Evolutionary conservation across 2,888 invertebrate genomes (phyloP).

Genomic region (Mycogona germanica): DNA sequence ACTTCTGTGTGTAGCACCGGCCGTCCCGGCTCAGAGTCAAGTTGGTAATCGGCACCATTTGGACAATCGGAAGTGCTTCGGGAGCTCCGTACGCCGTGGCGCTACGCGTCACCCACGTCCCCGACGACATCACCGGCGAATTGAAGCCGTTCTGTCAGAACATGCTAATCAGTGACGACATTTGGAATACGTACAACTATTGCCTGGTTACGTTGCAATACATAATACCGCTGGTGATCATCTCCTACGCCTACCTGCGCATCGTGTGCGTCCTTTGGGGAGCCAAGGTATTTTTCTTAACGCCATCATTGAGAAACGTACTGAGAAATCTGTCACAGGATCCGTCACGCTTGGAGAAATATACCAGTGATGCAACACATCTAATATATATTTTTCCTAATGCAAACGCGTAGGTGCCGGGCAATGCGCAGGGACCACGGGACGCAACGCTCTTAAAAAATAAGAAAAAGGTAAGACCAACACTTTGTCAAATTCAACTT

Average conservation of each 20-base stretch:
- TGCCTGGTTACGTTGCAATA: slow-evolving; percentile 43
- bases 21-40: slow-evolving; percentile 60
- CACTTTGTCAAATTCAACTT: too few species aligned
- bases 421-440: slow-evolving; percentile 60
- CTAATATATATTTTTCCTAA: too few species aligned
- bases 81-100: slow-evolving; percentile 43
- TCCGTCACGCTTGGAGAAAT: too few species aligned
- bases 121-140: slow-evolving; percentile 24
- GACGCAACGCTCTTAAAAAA: slow-evolving; percentile 69
- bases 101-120: slow-evolving; percentile 43
- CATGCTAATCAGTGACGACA: not conserved
- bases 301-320: too few species aligned
- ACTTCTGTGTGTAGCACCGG: too few species aligned
- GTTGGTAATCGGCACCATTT: slow-evolving; percentile 58
- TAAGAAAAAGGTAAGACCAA: slow-evolving; percentile 67
- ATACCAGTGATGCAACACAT: too few species aligned
- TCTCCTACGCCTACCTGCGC: slow-evolving; percentile 66
- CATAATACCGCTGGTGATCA: slow-evolving; percentile 64
- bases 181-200: slow-evolving; percentile 13
- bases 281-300: too few species aligned
- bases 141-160: slow-evolving; percentile 8
- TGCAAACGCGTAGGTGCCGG: too few species aligned
- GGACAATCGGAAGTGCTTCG: slow-evolving; percentile 50
- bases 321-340: too few species aligned
- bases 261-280: slow-evolving; percentile 72